These are phyloP conservation scores for Caenorhabditis angaria DNA, from an alignment of 2,888 invertebrate genomes.

Conservation along the genomic window DNA sequence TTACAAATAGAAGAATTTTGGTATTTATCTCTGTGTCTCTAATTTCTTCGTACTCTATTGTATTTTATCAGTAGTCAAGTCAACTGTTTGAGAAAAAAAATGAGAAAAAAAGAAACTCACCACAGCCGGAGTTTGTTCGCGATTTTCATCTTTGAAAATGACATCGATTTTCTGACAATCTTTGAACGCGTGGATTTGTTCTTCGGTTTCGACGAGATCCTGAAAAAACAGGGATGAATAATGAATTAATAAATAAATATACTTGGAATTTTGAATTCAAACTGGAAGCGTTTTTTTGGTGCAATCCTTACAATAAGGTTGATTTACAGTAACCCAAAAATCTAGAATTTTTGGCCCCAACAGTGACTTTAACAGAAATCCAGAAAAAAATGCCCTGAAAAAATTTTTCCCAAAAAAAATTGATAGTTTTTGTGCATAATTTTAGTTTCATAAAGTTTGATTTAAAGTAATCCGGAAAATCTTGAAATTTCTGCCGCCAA, in stretches of 20 bases:
- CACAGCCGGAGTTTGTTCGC: conserved; percentile 22
- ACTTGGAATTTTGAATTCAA: no score
- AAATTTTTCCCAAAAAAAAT: no score
- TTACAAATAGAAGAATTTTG: not conserved
- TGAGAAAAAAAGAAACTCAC: conserved; percentile 29
- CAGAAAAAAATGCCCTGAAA: no score
- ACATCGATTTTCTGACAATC: conserved; percentile 61
- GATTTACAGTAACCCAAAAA: no score
- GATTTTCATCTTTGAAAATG: conserved; percentile 36
- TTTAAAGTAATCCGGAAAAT: not conserved
- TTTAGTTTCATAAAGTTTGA: no score
- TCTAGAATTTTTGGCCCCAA: no score
- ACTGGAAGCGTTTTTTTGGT: no score
- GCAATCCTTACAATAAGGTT: no score
- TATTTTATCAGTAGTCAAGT: not conserved
- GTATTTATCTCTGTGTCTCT: not conserved
- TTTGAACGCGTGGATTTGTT: conserved; percentile 52
- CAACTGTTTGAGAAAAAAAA: not conserved
- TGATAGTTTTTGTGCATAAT: no score
- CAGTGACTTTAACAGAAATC: no score
- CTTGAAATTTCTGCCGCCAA: not conserved
- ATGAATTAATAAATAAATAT: no score
- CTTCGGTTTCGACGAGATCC: conserved; percentile 48
- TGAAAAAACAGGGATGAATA: conserved; percentile 10
- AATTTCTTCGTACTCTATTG: not conserved